Evolutionary conservation across 30 jellyfish, hydroid and myxozoan species (phyloP), one percentile per base, ranked within the genome.

Genomic region (Mastigias papua): DNA sequence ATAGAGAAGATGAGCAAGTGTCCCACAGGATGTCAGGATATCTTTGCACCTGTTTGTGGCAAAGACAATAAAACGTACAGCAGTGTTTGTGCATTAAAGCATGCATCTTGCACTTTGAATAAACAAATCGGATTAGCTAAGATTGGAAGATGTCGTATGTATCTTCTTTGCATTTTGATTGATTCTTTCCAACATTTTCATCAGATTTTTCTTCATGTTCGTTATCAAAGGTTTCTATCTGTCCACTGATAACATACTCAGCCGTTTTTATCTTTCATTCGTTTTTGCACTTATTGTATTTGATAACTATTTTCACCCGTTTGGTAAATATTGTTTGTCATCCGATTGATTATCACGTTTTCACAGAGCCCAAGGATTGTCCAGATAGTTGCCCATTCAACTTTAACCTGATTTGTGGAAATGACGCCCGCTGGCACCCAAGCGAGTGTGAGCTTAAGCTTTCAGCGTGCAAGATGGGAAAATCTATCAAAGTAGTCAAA

Each of bases 41-140:
- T 91, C 19, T 91, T 37, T 71, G 98, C 98, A 29, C 98, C 98
- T 1, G 98, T 91, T 34, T 91, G 98, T 78, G 98, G 89, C 46
- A 67, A 73, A 3, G 91, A 91, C 71, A 64, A 83, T 17, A 57
- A 37, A 30, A 64, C 98, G 30, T 91, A 91, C 85, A 84, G 93
- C 80, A 91, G 98, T 76, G 91, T 91, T 7, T 91, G 98, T 85
- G 84, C 98, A 3, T 51, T 91, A 72, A 91, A 91, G 72, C 80
- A 84, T 21, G 82, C 71, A 27, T 22, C 66, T 0, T 91, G 98
- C 80, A 78, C 70, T 54, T 28, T 74, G 51, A 66, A 80, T 48
- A 63, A 77, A 29, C 78, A 49, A n/a, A 69, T 91, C 21, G 48
- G 68, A 46, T 50, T 91, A 33, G 29, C 26, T 17, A 84, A 72